A percentile compares a stretch with the other conserved stretches of the same genome.
These are phyloP conservation scores for Tiliqua scincoides DNA, from an alignment of 2,113 vertebrate genomes.

Conservation along the genomic window DNA sequence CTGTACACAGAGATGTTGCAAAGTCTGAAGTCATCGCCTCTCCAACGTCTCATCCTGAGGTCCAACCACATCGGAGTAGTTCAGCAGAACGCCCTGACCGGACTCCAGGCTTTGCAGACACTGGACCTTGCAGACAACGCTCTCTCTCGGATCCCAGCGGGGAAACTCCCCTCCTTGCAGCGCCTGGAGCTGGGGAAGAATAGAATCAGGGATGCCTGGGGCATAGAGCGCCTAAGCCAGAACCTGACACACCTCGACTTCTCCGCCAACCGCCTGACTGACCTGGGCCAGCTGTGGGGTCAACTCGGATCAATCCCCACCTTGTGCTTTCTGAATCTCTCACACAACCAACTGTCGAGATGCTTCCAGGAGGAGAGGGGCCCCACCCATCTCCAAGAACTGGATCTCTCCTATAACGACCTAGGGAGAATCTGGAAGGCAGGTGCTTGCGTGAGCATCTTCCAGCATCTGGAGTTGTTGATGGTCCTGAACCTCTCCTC, in stretches of 20 bases:
- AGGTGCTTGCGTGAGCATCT: conserved; percentile 27
- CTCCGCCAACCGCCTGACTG: conserved; percentile 40
- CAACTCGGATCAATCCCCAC: background rate
- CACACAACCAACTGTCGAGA: conserved; percentile 1
- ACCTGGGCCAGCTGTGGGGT: conserved; percentile 14
- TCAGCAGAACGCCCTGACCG: conserved; percentile 26
- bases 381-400: background rate
- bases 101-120: conserved; percentile 8
- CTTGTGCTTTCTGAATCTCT: conserved; percentile 35
- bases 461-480: conserved; percentile 30
- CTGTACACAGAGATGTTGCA: conserved; percentile 4
- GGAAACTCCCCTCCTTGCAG: conserved; percentile 20
- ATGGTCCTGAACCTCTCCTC: conserved; percentile 25
- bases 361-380: background rate
- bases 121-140: conserved; percentile 51
- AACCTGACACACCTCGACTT: conserved; percentile 36
- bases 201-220: conserved; percentile 24
- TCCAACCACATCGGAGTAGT: conserved; percentile 52
- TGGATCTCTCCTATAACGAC: conserved; percentile 52
- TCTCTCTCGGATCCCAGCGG: background rate
- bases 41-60: conserved; percentile 28
- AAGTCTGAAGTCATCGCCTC: conserved; percentile 2
- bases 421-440: conserved; percentile 18
- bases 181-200: conserved; percentile 39
- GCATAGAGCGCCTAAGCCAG: conserved; percentile 5